Conservation (phyloP, 2,797 vertebrate species). For the Betta splendens region DNA sequence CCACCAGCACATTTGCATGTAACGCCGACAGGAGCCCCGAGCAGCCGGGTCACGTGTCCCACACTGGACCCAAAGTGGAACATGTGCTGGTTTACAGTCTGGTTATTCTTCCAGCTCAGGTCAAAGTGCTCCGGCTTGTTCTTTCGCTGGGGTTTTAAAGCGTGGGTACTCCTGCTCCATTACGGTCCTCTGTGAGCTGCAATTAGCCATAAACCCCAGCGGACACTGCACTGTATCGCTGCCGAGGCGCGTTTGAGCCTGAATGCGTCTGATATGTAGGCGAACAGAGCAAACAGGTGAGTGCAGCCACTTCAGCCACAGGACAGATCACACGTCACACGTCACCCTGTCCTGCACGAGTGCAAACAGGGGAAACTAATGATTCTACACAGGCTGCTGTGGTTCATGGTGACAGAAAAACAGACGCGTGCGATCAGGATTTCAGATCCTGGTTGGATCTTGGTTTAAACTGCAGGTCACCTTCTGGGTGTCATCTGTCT, state of each 20-base stretch:
- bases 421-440: not conserved
- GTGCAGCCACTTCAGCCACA: not conserved
- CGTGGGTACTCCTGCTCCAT: not conserved
- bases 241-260: slow-evolving; percentile 48
- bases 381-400: not conserved
- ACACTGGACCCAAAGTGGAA: not conserved
- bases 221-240: slow-evolving; percentile 26
- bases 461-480: slow-evolving; percentile 21
- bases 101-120: not conserved
- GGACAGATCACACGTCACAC: not conserved
- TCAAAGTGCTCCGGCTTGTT: not conserved
- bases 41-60: slow-evolving; percentile 14
- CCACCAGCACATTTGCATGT: slow-evolving; percentile 28
- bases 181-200: not conserved
- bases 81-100: no score
- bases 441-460: slow-evolving; percentile 12
- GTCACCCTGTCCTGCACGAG: not conserved
- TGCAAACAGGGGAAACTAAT: slow-evolving; percentile 5
- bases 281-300: slow-evolving; percentile 20
- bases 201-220: not conserved
- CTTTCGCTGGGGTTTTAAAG: not conserved
- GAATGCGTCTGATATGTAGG: slow-evolving; percentile 24
- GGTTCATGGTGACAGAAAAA: not conserved
- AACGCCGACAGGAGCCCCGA: slow-evolving; percentile 7
- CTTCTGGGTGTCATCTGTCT: no score